Evolutionary conservation across 2,113 vertebrate species (phyloP), one percentile per base, ranked within the genome.

Genomic region (Corythaixoides concolor): DNA sequence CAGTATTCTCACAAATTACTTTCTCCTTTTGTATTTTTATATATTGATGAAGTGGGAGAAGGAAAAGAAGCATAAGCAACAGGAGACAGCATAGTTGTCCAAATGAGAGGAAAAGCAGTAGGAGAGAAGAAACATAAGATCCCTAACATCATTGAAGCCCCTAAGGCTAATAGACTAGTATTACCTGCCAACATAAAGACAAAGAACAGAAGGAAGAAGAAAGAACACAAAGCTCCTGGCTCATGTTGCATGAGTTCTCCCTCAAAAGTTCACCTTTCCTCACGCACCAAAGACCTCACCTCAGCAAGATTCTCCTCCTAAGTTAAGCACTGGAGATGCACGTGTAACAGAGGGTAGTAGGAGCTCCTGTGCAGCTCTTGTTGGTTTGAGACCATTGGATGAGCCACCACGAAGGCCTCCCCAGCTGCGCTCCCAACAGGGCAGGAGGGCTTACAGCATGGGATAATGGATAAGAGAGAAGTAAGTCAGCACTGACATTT

Each of bases 391-490:
- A 37, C 15, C 2, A 1, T 5, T 47, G 66, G 17, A 20, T 37
- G 9, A 72, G 26, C 10, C 10, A n/a, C 49, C 13, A 26, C 15
- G 19, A 55, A 37, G 19, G 19, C 43, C 20, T 33, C 37, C 16
- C 16, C 37, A 87, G 20, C 37, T 80, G 17, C 2, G 0, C 6
- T 45, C 12, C 33, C 1, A 1, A 21, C 7, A 27, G 17, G 4
- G 30, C 20, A 73, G 39, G 28, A 80, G 30, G 4, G 6, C 35
- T 77, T 26, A 55, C 11, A 67, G 8, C 17, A 47, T 1, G 1
- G 26, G 4, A 1, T 59, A 17, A 86, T 56, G 24, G 28, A 3
- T n/a, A 21, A 82, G 28, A 56, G 5, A 45, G 4, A 19, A 80
- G 15, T 6, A 19, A n/a, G 32, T 33, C 21, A 74, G n/a, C 1